Percentiles rank a stretch among this genome's conserved stretches.
phyloP scores from a whole-genome alignment of 2,113 vertebrate genomes.

The Oreochromis niloticus region DNA sequence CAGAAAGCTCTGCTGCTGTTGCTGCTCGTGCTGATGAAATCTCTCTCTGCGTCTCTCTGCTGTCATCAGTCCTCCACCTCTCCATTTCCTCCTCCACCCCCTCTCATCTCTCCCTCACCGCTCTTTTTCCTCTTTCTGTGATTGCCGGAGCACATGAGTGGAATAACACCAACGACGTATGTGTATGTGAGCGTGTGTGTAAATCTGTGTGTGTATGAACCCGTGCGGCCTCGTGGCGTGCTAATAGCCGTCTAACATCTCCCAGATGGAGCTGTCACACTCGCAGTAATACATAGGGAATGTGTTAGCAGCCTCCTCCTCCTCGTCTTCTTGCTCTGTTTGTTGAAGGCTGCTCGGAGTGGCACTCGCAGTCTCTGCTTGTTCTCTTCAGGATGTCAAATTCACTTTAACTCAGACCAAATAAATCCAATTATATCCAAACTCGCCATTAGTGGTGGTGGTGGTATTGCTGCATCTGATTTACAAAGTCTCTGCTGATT shows the following conservation, averaged over 20 bases:
- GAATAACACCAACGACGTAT: background rate
- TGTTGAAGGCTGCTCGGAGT: background rate
- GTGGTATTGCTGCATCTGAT: background rate
- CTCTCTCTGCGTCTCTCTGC: background rate
- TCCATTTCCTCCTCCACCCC: background rate
- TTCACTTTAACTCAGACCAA: background rate
- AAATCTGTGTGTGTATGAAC: background rate
- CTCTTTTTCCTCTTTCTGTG: background rate
- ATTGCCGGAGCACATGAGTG: background rate
- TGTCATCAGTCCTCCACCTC: background rate
- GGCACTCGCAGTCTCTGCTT: background rate
- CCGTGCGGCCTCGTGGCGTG: constrained; percentile 9
- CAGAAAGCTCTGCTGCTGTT: background rate
- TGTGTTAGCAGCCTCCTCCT: constrained; percentile 14
- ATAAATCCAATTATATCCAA: background rate
- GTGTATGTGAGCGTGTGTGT: background rate
- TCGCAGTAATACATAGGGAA: background rate
- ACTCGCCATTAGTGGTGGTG: background rate
- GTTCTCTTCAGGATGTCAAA: background rate
- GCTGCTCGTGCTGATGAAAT: background rate
- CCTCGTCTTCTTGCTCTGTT: background rate
- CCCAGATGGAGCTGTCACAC: constrained; percentile 50
- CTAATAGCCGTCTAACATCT: constrained; percentile 51
- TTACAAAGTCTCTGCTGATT: background rate
- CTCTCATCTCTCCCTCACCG: background rate